Evolutionary conservation across 2,113 vertebrate genomes (phyloP).

Genomic region (pig (Sus scrofa)): DNA sequence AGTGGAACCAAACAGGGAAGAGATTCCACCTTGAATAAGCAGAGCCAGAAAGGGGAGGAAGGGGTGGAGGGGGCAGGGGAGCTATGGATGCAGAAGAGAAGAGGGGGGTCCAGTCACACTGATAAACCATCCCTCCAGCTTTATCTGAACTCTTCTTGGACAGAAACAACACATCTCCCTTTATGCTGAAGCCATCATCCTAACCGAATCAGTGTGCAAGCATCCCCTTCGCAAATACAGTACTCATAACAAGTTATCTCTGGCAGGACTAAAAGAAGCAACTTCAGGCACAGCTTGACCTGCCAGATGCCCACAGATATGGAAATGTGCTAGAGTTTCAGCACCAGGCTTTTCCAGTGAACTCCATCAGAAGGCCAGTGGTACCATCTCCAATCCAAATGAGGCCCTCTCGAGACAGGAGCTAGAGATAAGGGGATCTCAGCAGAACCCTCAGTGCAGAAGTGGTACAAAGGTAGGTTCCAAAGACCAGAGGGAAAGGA

Average conservation of each 20-base stretch:
- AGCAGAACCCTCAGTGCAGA: neutral
- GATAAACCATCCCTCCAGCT: neutral
- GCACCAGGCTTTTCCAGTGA: neutral
- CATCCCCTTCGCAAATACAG: neutral
- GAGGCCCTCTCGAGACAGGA: neutral
- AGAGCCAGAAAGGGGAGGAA: neutral
- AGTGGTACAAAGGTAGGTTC: neutral
- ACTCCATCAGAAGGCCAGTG: neutral
- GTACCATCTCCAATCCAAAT: neutral
- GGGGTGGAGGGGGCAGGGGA: fast-evolving
- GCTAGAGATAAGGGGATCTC: neutral
- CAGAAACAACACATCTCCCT: neutral
- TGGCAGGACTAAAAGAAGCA: neutral
- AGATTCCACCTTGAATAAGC: fast-evolving
- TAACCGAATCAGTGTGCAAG: neutral
- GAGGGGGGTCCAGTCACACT: neutral
- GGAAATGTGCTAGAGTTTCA: neutral
- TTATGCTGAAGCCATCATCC: neutral
- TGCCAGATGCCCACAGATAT: neutral
- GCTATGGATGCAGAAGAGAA: fast-evolving
- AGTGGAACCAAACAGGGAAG: neutral
- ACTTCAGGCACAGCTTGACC: neutral
- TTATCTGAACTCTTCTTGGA: neutral
- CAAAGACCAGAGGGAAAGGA: neutral
- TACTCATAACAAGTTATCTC: neutral